Conservation (phyloP, 2,113 vertebrate genomes). For the Onychorhynchus coronatus region DNA sequence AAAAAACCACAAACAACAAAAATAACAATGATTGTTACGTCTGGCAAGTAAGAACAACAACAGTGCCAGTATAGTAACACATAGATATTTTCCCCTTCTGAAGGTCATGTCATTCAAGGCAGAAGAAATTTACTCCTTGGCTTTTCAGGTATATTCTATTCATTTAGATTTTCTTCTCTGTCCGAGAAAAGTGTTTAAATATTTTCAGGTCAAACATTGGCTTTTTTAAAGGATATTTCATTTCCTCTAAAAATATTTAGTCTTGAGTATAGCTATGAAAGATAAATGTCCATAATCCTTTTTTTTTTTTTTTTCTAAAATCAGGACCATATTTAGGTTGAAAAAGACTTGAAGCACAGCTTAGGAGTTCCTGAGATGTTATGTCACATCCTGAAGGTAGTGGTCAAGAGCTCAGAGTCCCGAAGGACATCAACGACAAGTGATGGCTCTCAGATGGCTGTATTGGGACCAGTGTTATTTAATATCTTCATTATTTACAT, state of each 20-base stretch:
- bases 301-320: neutral
- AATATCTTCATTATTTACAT: neutral
- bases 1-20: neutral
- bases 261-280: neutral
- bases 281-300: neutral
- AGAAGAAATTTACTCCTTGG: neutral
- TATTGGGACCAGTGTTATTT: neutral
- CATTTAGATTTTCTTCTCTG: neutral
- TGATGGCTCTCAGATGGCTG: neutral
- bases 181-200: neutral
- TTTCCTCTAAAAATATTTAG: neutral
- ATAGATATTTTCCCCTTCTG: neutral
- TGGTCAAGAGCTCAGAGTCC: neutral
- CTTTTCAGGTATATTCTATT: neutral
- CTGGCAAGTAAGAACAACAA: neutral
- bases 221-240: neutral
- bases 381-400: neutral
- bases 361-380: neutral
- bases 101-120: neutral
- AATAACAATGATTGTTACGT: neutral
- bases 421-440: neutral
- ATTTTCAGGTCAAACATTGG: neutral
- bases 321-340: neutral
- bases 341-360: neutral
- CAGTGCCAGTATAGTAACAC: neutral